Percentiles rank a stretch among this genome's conserved stretches.
phyloP scores from a whole-genome alignment of 92 coral and sea anemone species.

The Porites cylindrica region DNA sequence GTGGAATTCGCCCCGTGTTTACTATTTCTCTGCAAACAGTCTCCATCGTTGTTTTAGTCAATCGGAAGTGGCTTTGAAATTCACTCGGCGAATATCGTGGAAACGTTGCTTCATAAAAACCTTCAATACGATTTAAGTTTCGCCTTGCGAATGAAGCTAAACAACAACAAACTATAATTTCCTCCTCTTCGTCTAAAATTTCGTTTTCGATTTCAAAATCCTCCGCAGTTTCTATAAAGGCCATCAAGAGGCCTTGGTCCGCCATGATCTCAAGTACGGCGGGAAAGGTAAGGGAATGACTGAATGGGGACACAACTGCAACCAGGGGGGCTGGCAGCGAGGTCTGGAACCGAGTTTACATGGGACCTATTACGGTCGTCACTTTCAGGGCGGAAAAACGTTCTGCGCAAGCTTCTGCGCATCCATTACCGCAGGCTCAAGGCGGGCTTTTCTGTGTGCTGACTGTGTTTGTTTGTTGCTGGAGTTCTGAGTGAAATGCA shows the following conservation, averaged over 20 bases:
- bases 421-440: no score
- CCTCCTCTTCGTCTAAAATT: slow-evolving; percentile 24
- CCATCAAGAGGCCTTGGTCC: not conserved
- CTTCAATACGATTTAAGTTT: slow-evolving; percentile 37
- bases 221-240: not conserved
- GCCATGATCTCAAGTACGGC: not conserved
- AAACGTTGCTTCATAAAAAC: slow-evolving; percentile 33
- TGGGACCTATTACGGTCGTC: no score
- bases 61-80: not conserved
- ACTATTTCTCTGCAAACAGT: slow-evolving; percentile 20
- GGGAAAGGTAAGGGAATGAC: not conserved
- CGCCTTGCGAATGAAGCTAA: slow-evolving; percentile 31
- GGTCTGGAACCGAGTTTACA: no score
- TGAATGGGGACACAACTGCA: no score
- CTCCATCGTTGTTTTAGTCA: slow-evolving; percentile 17
- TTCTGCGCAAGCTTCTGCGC: no score
- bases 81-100: slow-evolving; percentile 32
- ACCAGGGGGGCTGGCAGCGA: no score
- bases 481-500: no score
- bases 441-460: no score
- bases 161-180: slow-evolving; percentile 11
- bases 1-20: slow-evolving; percentile 12
- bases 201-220: slow-evolving; percentile 38
- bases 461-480: no score
- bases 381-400: no score